phyloP scores from a whole-genome alignment of 2,113 vertebrate genomes.

The Hydrolagus affinis region DNA sequence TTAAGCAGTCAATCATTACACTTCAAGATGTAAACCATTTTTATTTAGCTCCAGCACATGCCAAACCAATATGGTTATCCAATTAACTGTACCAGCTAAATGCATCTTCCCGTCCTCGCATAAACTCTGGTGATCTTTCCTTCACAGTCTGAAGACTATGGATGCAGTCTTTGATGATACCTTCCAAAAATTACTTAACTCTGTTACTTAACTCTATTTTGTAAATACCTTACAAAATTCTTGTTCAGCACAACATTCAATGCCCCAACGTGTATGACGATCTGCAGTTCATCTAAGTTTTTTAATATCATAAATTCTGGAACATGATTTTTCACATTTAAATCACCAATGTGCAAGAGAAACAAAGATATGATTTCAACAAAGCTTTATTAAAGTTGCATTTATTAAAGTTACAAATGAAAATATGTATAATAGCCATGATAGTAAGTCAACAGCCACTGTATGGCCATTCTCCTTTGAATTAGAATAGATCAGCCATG shows the following conservation, averaged over 20 bases:
- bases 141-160: not conserved
- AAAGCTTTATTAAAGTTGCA: slow-evolving; percentile 11
- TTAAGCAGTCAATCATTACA: no score
- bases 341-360: no score
- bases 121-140: no score
- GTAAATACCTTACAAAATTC: not conserved
- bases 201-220: not conserved
- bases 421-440: not conserved
- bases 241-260: no score
- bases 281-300: not conserved
- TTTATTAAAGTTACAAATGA: not conserved
- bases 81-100: no score
- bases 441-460: not conserved
- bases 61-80: no score
- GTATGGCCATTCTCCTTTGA: not conserved
- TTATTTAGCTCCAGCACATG: no score
- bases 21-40: no score
- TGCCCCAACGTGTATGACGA: no score
- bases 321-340: not conserved
- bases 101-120: no score
- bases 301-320: not conserved
- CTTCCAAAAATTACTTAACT: not conserved
- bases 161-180: not conserved
- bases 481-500: not conserved
- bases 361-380: not conserved